These are phyloP conservation scores for Prietella phreatophila DNA, from an alignment of 2,113 vertebrate species.

Conservation along the genomic window DNA sequence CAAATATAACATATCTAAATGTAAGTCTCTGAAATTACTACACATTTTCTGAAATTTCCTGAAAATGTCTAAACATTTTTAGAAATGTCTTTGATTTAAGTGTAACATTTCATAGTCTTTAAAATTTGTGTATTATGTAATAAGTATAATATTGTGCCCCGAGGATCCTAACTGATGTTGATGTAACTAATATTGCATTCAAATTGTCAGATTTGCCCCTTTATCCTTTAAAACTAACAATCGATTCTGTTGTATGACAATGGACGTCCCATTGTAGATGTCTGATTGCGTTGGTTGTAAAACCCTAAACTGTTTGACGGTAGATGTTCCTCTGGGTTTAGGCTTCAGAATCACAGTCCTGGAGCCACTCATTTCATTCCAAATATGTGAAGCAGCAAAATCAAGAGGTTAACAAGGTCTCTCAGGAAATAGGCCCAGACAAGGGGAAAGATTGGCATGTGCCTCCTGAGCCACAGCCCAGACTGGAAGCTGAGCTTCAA, in stretches of 20 bases:
- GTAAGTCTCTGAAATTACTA: conserved; percentile 78
- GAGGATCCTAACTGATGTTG: conserved; percentile 28
- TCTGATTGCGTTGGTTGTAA: conserved; percentile 47
- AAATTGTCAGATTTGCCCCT: conserved; percentile 1
- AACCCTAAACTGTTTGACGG: conserved; percentile 53
- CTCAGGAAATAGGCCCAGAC: conserved; percentile 85
- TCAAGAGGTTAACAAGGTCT: conserved; percentile 82
- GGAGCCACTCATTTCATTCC: conserved; percentile 89
- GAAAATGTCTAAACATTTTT: conserved; percentile 53
- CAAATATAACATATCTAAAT: conserved; percentile 95
- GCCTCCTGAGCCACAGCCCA: conserved; percentile 74
- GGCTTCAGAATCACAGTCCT: conserved; percentile 89
- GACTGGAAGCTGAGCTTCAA: conserved; percentile 83
- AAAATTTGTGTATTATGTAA: not conserved
- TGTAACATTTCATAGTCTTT: conserved; percentile 10
- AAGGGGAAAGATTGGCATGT: conserved; percentile 86
- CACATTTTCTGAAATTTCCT: conserved; percentile 62
- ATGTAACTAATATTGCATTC: conserved; percentile 36
- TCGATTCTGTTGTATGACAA: conserved; percentile 38
- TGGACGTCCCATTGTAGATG: conserved; percentile 51
- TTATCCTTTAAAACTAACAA: conserved; percentile 6
- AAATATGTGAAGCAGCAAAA: conserved; percentile 90
- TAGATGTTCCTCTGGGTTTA: conserved; percentile 75
- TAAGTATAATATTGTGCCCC: not conserved
- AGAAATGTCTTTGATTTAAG: conserved; percentile 38